Evolutionary conservation across 2,113 vertebrate species (phyloP).

Genomic region (Nanorana parkeri): DNA sequence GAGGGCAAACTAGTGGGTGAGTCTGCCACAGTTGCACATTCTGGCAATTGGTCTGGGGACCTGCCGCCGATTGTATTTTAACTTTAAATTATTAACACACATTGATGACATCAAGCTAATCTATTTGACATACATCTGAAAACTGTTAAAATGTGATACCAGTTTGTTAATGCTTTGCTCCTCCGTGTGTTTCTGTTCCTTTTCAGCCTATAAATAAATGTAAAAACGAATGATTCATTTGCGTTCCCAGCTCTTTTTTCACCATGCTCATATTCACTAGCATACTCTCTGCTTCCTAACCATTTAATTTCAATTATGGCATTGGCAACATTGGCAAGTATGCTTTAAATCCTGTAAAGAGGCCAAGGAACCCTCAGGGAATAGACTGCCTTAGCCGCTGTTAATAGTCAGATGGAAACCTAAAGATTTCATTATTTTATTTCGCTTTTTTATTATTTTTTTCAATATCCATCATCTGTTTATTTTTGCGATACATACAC

Average conservation of each 20-base stretch:
- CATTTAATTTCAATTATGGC: neutral
- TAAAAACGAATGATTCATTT: slow-evolving; percentile 18
- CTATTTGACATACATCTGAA: no score
- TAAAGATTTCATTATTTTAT: slow-evolving; percentile 37
- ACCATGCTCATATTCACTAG: neutral
- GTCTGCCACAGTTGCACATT: no score
- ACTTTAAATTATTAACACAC: no score
- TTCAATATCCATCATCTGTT: slow-evolving; percentile 37
- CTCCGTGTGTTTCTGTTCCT: neutral
- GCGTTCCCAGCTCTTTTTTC: neutral
- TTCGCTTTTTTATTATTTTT: slow-evolving; percentile 6
- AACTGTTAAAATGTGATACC: no score
- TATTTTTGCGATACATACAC: neutral
- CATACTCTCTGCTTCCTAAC: neutral
- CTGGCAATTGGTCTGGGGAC: no score
- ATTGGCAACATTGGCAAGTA: slow-evolving; percentile 14
- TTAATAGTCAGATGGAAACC: slow-evolving; percentile 23
- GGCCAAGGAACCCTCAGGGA: slow-evolving; percentile 20
- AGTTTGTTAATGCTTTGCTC: neutral
- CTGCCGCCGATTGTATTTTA: no score
- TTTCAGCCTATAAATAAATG: neutral
- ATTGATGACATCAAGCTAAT: no score
- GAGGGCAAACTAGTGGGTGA: no score
- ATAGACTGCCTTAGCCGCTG: neutral
- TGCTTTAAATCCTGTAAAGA: slow-evolving; percentile 2